phyloP scores from a whole-genome alignment of 2,113 vertebrate species.

The Corythornis madagascariensis region DNA sequence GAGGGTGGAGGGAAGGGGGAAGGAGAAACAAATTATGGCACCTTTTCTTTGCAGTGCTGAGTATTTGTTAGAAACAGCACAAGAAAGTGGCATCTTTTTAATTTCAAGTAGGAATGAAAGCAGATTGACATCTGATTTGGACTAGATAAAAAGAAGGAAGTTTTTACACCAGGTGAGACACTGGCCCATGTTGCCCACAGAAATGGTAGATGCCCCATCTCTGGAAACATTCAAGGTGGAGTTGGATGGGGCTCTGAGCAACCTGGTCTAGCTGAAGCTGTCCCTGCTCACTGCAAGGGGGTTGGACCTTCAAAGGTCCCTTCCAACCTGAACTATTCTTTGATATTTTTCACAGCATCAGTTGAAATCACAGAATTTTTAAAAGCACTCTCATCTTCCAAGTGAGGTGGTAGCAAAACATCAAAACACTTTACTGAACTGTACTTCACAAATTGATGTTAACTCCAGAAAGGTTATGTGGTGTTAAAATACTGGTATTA shows the following conservation, averaged over 20 bases:
- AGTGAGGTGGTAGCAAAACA: not conserved
- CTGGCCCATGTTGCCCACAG: not conserved
- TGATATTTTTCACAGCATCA: not conserved
- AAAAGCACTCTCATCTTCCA: not conserved
- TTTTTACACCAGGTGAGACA: accelerated
- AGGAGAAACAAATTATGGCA: constrained; percentile 17
- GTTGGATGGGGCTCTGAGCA: not conserved
- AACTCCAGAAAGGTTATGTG: accelerated
- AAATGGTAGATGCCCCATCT: not conserved
- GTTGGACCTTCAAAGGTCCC: not conserved
- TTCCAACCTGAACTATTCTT: not conserved
- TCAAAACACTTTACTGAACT: not conserved
- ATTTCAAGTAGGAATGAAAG: not conserved
- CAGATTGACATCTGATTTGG: not conserved
- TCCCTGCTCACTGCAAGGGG: not conserved
- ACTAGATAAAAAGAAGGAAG: not conserved
- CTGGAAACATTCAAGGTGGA: not conserved
- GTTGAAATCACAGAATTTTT: not conserved
- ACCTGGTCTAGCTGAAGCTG: not conserved
- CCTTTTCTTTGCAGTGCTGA: not conserved
- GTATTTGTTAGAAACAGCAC: not conserved
- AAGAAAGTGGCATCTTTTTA: not conserved
- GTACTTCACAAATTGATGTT: not conserved
- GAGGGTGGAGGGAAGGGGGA: not conserved
- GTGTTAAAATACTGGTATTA: not conserved